These are phyloP conservation scores for Podarcis lilfordi DNA, from an alignment of 2,797 vertebrate genomes.

Conservation along the genomic window DNA sequence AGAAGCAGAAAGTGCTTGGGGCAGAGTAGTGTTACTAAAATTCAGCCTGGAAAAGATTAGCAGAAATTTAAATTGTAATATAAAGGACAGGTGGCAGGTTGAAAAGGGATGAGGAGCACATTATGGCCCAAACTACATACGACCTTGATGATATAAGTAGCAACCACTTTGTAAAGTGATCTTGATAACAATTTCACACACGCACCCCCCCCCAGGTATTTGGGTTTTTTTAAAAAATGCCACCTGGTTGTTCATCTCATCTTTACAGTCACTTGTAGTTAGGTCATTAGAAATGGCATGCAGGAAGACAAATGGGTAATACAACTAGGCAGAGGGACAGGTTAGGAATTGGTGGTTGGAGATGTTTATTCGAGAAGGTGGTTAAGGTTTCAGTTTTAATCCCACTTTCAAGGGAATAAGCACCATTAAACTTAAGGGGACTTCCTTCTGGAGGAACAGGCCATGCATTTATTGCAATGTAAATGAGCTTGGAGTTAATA, in stretches of 20 bases:
- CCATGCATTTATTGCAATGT: background rate
- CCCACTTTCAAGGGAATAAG: too few species aligned
- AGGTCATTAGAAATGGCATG: background rate
- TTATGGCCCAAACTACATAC: background rate
- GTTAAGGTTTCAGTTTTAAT: background rate
- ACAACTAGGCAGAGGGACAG: background rate
- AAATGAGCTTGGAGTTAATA: background rate
- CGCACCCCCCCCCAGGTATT: too few species aligned
- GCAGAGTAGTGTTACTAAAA: background rate
- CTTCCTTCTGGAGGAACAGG: too few species aligned
- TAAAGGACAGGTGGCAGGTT: background rate
- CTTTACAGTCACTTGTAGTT: background rate
- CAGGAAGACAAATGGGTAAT: background rate
- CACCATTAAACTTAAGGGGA: too few species aligned
- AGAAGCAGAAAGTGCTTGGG: background rate
- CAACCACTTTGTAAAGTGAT: too few species aligned
- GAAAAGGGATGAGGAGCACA: background rate
- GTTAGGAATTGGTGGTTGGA: background rate
- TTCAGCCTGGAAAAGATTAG: background rate
- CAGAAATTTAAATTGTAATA: accelerated
- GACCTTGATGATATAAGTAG: too few species aligned
- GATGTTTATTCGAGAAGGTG: background rate
- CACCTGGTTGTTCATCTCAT: background rate
- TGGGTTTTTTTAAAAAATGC: too few species aligned
- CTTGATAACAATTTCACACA: too few species aligned